Evolutionary conservation across 2,797 vertebrate genomes (phyloP).

Genomic region (Eulemur coronatus): DNA sequence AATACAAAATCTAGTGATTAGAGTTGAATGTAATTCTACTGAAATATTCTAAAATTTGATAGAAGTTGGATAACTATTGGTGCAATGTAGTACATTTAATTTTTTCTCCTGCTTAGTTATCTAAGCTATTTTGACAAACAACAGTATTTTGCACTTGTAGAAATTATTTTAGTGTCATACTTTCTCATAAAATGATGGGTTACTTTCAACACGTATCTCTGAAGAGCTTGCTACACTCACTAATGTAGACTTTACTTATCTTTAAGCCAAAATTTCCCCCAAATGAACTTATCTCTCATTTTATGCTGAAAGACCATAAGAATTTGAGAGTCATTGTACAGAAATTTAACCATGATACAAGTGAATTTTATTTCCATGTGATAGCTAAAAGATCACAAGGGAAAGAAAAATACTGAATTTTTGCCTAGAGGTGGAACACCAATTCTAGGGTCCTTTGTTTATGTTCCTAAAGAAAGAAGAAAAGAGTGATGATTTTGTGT

Average conservation of each 20-base stretch:
- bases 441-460: neutral
- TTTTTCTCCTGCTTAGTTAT: neutral
- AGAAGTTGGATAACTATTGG: neutral
- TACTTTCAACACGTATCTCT: neutral
- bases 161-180: neutral
- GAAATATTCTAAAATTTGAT: neutral
- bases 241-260: neutral
- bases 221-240: neutral
- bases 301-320: neutral
- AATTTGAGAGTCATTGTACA: neutral
- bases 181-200: neutral
- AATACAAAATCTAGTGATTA: neutral
- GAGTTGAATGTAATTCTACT: neutral
- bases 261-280: conserved; percentile 6
- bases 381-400: neutral
- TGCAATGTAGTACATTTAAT: neutral
- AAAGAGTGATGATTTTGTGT: neutral
- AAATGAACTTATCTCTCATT: neutral
- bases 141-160: neutral
- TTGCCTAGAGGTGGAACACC: neutral
- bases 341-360: neutral
- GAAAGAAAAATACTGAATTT: conserved; percentile 8
- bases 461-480: neutral
- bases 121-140: neutral
- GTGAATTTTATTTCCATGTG: neutral